A percentile compares a stretch with the other conserved stretches of the same genome.
Conservation (phyloP, 2,113 vertebrate genomes). For the Trachemys scripta region DNA sequence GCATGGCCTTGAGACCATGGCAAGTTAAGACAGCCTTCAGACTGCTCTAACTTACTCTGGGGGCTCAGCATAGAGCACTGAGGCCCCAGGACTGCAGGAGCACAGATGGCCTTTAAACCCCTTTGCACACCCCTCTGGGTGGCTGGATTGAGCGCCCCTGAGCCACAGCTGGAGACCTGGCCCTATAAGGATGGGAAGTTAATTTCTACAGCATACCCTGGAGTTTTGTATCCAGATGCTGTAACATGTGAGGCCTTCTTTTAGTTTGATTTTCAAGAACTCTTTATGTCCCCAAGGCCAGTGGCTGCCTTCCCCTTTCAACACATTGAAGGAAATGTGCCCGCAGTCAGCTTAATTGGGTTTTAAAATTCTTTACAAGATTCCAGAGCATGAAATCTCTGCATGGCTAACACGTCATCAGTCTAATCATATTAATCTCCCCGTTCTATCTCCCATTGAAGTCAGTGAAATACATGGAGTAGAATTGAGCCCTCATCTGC, state of each 20-base stretch:
- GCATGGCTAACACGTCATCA: rapidly evolving
- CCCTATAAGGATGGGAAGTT: neutral
- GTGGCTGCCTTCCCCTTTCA: neutral
- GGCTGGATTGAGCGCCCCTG: rapidly evolving
- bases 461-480: rapidly evolving
- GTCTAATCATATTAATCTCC: rapidly evolving
- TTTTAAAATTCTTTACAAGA: rapidly evolving
- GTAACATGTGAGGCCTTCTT: neutral
- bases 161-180: rapidly evolving
- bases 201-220: neutral
- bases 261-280: too few species aligned
- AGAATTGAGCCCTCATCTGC: rapidly evolving
- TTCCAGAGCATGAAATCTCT: neutral
- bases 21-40: neutral
- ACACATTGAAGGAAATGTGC: neutral
- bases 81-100: neutral
- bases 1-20: neutral
- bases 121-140: neutral
- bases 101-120: neutral
- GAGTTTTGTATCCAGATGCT: neutral
- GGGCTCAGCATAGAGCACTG: neutral
- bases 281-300: too few species aligned
- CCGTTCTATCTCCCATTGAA: neutral
- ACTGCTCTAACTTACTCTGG: neutral
- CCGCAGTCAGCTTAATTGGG: neutral